Evolutionary conservation across 2,797 vertebrate species (phyloP).

Genomic region (Falco naumanni): DNA sequence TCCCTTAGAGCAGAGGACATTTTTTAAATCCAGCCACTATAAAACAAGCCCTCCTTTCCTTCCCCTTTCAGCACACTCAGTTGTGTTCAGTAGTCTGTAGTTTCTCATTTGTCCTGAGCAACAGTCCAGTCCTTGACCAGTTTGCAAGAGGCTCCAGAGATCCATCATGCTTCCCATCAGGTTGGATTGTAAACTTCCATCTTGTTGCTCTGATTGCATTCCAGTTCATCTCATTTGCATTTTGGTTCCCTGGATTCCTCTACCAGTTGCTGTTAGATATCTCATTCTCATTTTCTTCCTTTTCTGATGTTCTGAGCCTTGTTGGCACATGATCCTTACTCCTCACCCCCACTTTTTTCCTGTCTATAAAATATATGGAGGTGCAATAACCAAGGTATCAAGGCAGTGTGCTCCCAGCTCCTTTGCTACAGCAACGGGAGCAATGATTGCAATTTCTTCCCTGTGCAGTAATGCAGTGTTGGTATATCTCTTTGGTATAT

Average conservation of each 20-base stretch:
- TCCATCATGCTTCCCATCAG: neutral
- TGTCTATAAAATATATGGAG: neutral
- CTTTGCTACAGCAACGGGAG: neutral
- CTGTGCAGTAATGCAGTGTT: neutral
- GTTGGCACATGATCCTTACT: neutral
- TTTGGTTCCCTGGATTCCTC: neutral
- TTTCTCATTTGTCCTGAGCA: slow-evolving; percentile 23
- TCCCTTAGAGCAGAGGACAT: neutral
- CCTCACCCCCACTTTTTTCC: neutral
- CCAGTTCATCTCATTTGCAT: neutral
- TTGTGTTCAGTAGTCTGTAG: neutral
- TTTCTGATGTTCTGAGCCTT: neutral
- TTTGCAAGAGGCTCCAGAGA: neutral
- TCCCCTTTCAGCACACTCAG: neutral
- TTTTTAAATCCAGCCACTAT: neutral
- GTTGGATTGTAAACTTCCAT: neutral
- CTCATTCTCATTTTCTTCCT: neutral
- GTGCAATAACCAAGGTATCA: neutral
- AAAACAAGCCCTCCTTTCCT: slow-evolving; percentile 6
- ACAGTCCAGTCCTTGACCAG: neutral
- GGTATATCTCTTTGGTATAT: neutral
- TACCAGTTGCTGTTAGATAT: neutral
- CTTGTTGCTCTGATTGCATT: neutral
- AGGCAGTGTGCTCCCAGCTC: neutral
- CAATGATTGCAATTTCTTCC: neutral